Evolutionary conservation across 1,140 invertebrate species (phyloP).

Genomic region (Dufourea novaeangliae): DNA sequence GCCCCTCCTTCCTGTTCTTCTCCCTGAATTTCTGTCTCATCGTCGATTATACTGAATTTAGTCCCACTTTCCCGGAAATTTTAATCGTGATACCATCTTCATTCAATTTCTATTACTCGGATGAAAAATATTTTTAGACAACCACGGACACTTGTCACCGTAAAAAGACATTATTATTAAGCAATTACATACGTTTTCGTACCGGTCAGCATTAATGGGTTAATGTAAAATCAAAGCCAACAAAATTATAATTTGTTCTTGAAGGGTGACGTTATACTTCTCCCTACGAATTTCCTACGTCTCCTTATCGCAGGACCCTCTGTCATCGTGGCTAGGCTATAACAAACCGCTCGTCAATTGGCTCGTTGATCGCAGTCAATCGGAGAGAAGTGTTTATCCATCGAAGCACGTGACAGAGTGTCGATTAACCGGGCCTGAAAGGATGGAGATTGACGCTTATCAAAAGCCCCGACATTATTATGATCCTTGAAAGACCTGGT

Average conservation of each 20-base stretch:
- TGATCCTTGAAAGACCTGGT: conserved; percentile 34
- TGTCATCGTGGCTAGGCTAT: not conserved
- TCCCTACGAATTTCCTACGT: not conserved
- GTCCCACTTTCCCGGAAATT: conserved; percentile 25
- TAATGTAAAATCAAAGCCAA: too few relatives aligned
- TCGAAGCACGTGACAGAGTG: conserved; percentile 49
- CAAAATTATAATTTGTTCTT: not conserved
- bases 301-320: not conserved
- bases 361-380: conserved; percentile 42
- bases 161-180: too few relatives aligned
- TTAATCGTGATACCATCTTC: conserved; percentile 2
- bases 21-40: conserved; percentile 1
- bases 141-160: too few relatives aligned
- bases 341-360: conserved; percentile 12
- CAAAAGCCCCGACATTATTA: conserved; percentile 27
- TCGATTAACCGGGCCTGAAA: conserved; percentile 48
- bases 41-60: conserved; percentile 31
- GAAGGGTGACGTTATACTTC: not conserved
- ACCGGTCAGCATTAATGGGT: too few relatives aligned
- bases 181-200: too few relatives aligned
- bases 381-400: conserved; percentile 11
- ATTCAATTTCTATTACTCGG: not conserved
- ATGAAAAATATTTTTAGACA: not conserved
- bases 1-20: conserved; percentile 34
- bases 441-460: conserved; percentile 37